Evolutionary conservation across 2,113 vertebrate genomes (phyloP).

Genomic region (Chlamydotis undulata): DNA sequence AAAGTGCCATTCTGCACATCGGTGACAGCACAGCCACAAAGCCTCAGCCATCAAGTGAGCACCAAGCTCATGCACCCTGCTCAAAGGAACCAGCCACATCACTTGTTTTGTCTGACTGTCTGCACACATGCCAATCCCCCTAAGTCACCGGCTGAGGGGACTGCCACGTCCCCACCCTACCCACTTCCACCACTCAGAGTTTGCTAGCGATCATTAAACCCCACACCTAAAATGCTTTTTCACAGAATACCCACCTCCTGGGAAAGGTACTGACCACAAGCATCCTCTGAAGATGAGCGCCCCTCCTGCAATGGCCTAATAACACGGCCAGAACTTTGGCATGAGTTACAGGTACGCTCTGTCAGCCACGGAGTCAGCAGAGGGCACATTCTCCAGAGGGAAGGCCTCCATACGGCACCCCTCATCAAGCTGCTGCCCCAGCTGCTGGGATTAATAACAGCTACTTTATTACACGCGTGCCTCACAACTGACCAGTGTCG

Average conservation of each 20-base stretch:
- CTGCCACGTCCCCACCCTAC: neutral
- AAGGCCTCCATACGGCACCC: neutral
- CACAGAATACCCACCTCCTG: neutral
- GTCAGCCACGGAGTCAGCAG: fast-evolving
- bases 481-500: neutral
- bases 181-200: neutral
- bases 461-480: neutral
- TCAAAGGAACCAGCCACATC: neutral
- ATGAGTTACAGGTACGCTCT: fast-evolving
- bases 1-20: neutral
- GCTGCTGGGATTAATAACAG: neutral
- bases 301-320: neutral
- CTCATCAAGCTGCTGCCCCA: neutral
- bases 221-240: neutral
- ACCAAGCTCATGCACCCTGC: neutral
- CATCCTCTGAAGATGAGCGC: slow-evolving; percentile 11
- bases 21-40: neutral
- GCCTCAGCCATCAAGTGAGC: neutral
- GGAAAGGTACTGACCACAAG: neutral
- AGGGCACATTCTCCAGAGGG: neutral
- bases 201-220: neutral
- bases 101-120: neutral
- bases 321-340: neutral
- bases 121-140: neutral
- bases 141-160: neutral